phyloP scores from a whole-genome alignment of 1,140 invertebrate genomes.

The Macrostomum lignano region DNA sequence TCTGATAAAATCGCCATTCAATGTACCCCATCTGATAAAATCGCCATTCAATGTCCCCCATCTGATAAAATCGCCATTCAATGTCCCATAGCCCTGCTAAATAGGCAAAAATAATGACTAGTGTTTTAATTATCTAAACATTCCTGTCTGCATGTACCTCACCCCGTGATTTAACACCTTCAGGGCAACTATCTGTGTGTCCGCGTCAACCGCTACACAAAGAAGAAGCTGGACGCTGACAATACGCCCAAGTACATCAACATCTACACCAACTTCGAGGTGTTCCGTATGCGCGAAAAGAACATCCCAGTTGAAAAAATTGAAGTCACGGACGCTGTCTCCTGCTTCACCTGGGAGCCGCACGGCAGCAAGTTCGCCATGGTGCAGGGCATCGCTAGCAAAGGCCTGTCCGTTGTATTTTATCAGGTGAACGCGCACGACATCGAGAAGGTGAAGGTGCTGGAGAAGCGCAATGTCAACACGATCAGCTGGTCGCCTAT shows the following conservation, averaged over 20 bases:
- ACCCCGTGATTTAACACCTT: too few relatives aligned
- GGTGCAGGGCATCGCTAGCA: conserved; percentile 41
- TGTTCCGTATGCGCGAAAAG: conserved; percentile 77
- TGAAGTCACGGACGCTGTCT: conserved; percentile 49
- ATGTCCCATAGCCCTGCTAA: too few relatives aligned
- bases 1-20: too few relatives aligned
- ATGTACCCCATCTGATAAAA: too few relatives aligned
- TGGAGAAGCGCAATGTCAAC: conserved; percentile 14
- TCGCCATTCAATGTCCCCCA: too few relatives aligned
- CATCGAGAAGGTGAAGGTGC: conserved; percentile 11
- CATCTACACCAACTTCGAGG: conserved; percentile 93
- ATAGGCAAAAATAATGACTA: too few relatives aligned
- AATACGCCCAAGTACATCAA: conserved; percentile 58
- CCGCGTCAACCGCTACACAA: conserved; percentile 83
- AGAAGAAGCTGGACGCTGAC: conserved; percentile 53
- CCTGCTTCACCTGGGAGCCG: conserved; percentile 93
- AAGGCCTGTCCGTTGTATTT: conserved; percentile 2
- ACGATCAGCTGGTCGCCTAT: conserved; percentile 60
- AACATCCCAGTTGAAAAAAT: conserved; percentile 87
- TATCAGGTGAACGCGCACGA: conserved; percentile 11
- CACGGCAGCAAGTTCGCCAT: conserved; percentile 76
- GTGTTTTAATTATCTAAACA: too few relatives aligned
- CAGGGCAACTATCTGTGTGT: conserved; percentile 85
- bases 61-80: too few relatives aligned
- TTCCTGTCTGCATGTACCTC: too few relatives aligned